Percentiles rank a stretch among this genome's conserved stretches.
Evolutionary conservation across 2,888 invertebrate species (phyloP).

Genomic region (Spilosoma lubricipeda): DNA sequence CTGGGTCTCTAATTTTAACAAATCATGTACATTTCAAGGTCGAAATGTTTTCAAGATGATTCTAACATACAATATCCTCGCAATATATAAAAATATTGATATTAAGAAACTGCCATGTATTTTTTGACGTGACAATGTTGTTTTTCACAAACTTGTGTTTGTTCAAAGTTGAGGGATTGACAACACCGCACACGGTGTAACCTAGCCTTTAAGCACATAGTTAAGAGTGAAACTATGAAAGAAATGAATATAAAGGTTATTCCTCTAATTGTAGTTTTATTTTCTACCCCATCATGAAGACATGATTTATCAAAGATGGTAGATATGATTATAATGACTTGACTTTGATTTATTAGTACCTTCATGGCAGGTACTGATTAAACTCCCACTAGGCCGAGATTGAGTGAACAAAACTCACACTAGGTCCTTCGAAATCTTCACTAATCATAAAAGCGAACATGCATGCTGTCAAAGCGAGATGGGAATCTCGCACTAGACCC

Average conservation of each 20-base stretch:
- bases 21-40: conserved; percentile 23
- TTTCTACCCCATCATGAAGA: conserved; percentile 33
- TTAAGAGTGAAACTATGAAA: conserved; percentile 78
- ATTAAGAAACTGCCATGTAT: conserved; percentile 52
- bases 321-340: too few species aligned
- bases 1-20: conserved; percentile 31
- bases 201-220: conserved; percentile 71
- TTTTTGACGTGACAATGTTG: conserved; percentile 50
- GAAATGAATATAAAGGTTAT: conserved; percentile 84
- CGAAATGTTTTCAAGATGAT: conserved; percentile 37
- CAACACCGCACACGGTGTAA: conserved; percentile 60
- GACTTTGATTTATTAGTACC: too few species aligned
- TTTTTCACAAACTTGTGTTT: conserved; percentile 52
- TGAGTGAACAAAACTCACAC: too few species aligned
- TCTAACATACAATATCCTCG: conserved; percentile 47
- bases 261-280: conserved; percentile 75
- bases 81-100: conserved; percentile 35
- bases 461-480: too few species aligned
- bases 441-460: too few species aligned
- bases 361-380: too few species aligned
- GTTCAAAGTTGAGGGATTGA: conserved; percentile 56
- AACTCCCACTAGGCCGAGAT: too few species aligned
- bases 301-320: too few species aligned
- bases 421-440: too few species aligned
- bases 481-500: too few species aligned